Base-by-base conservation (phyloP, 2,113 vertebrate genomes). In the Catharus bicknelli region DNA sequence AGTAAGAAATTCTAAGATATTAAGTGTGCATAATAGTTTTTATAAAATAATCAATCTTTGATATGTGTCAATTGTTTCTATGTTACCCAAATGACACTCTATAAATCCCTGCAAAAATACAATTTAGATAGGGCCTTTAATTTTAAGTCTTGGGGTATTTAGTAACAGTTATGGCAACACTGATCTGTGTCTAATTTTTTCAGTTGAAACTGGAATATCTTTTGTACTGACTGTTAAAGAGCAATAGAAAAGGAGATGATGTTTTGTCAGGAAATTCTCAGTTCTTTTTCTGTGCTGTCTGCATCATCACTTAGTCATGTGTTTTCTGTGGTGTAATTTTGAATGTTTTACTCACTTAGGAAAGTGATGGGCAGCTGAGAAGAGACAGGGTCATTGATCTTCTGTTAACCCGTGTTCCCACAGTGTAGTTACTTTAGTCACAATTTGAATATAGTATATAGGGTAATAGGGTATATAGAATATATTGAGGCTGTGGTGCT, bases 221-320 rank as follows among this genome's bases (percentile, higher is more conserved):
- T 89, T 81, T 72, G 7, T 72, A 43, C 50, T 90, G 36, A 34
- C 29, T 81, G 5, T 45, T 92, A 63, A 59, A 88, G 38, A 51
- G 18, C 61, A 61, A 72, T 59, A 53, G 45, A 86, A 88, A 73
- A 57, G 15, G 22, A 68, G 68, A 54, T 42, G 23, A 36, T 87
- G 29, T 48, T 88, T 51, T 92, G n/a, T 82, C 25, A 55, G 30
- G 18, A 85, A 8, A 26, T 62, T 83, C 77, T 92, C 38, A 36
- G 11, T 68, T 90, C n/a, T 84, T 87, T 48, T 34, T 57, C 42
- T 69, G 50, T 76, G 29, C 50, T 79, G 6, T 40, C 11, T 74
- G 10, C 2, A 2, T 82, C 14, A 47, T 51, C 38, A 36, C 42
- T 77, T 80, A 78, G 48, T 62, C 32, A 59, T 0, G 0, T 85